Conservation (phyloP, 2,888 invertebrate species). For the Eueremaeus valkanovi region DNA sequence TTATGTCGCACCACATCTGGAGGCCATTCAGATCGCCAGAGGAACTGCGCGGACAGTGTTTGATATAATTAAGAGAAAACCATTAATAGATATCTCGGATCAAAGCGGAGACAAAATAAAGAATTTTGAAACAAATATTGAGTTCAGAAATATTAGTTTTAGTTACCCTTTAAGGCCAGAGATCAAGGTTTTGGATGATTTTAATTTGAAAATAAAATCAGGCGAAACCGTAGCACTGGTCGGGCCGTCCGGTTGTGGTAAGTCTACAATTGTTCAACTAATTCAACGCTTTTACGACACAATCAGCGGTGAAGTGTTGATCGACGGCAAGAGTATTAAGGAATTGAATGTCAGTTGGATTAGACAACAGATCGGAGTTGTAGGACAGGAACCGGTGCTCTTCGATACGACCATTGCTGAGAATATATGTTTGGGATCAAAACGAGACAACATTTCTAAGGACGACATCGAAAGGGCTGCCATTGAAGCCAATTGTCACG, state of each 20-base stretch:
- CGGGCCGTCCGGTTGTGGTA: conserved; percentile 54
- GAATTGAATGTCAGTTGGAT: conserved; percentile 56
- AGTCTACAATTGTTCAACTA: conserved; percentile 52
- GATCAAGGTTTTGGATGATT: conserved; percentile 62
- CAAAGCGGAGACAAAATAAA: not conserved
- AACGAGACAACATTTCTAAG: conserved; percentile 37
- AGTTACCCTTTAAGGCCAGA: conserved; percentile 76
- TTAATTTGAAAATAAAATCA: conserved; percentile 37
- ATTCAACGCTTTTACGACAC: conserved; percentile 69
- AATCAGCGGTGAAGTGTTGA: conserved; percentile 50
- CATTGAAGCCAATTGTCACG: conserved; percentile 70
- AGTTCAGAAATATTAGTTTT: conserved; percentile 66
- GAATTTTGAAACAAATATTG: conserved; percentile 62
- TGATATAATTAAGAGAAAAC: conserved; percentile 55
- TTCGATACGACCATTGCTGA: conserved; percentile 57
- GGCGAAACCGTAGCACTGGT: conserved; percentile 49
- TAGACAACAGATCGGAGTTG: conserved; percentile 54
- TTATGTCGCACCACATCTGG: conserved; percentile 75
- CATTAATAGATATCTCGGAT: conserved; percentile 45
- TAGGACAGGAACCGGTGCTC: conserved; percentile 62
- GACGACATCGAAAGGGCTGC: conserved; percentile 67
- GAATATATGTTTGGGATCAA: conserved; percentile 57
- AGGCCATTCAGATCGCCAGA: conserved; percentile 71
- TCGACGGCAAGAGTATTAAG: conserved; percentile 56
- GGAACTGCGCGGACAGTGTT: conserved; percentile 65